Conservation (phyloP, 2,888 invertebrate genomes). For the Leucoptera coffeella region DNA sequence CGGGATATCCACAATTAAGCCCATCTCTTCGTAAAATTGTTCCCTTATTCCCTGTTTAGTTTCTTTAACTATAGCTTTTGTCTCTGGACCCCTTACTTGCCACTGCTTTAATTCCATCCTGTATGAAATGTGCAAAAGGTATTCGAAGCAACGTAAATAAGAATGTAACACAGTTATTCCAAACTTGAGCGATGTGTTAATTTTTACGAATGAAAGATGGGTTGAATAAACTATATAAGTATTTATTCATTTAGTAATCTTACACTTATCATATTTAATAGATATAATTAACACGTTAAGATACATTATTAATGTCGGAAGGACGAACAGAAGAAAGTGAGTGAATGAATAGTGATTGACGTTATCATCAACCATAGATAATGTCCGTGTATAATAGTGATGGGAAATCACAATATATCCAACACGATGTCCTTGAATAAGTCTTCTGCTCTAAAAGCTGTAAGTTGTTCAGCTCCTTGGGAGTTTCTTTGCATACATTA, state of each 20-base stretch:
- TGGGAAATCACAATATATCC: no score
- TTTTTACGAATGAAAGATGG: background rate
- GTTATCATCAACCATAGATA: no score
- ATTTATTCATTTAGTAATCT: background rate
- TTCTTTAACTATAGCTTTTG: constrained; percentile 3
- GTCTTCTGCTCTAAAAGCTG: no score
- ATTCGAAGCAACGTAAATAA: constrained; percentile 12
- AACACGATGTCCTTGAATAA: no score
- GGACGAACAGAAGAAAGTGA: no score
- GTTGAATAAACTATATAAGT: background rate
- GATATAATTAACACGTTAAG: no score
- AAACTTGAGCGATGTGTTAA: background rate
- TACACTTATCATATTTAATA: no score
- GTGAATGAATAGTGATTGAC: no score
- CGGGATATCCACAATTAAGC: constrained; percentile 4
- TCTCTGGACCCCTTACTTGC: constrained; percentile 9
- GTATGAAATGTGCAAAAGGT: constrained; percentile 10
- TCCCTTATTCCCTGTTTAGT: constrained; percentile 1
- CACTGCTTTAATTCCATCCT: constrained; percentile 10
- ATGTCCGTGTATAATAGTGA: no score
- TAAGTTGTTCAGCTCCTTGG: constrained; percentile 6
- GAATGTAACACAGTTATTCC: constrained; percentile 9
- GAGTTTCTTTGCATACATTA: constrained; percentile 7
- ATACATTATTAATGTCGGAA: no score
- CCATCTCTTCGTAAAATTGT: constrained; percentile 1